Conservation (phyloP, 1,140 invertebrate genomes). For the Drosophila aff. region DNA sequence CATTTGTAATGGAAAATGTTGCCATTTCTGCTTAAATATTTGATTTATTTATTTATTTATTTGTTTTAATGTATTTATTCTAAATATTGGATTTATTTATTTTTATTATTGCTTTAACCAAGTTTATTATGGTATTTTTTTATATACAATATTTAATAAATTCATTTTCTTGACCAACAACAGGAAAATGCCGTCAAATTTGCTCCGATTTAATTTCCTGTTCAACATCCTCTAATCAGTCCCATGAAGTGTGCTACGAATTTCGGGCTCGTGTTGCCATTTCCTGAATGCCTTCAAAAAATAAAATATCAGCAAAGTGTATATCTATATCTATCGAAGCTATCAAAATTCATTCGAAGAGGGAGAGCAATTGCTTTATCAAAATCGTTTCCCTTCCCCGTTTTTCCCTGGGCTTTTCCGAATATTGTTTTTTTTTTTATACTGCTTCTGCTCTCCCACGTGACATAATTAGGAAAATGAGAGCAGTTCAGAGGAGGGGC, state of each 20-base stretch:
- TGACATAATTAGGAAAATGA: conserved; percentile 66
- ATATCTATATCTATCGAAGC: conserved; percentile 10
- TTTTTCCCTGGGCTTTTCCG: conserved; percentile 9
- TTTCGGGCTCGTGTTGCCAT: conserved; percentile 2
- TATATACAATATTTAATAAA: background rate
- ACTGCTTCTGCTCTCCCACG: conserved; percentile 21
- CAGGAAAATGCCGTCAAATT: background rate
- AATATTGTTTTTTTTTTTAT: conserved; percentile 22
- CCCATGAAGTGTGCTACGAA: conserved; percentile 22
- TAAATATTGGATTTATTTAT: too few species aligned
- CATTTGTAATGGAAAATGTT: too few species aligned
- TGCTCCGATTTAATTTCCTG: conserved; percentile 29
- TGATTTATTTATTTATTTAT: too few species aligned
- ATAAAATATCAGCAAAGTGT: background rate
- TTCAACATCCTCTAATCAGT: conserved; percentile 41
- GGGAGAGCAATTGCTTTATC: conserved; percentile 15
- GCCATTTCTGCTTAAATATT: too few species aligned
- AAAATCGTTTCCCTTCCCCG: conserved; percentile 24
- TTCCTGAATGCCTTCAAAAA: background rate
- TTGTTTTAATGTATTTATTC: too few species aligned
- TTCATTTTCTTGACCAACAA: conserved; percentile 14
- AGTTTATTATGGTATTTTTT: too few species aligned
- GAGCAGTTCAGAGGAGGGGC: background rate
- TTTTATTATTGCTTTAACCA: too few species aligned
- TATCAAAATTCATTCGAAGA: conserved; percentile 30